A percentile compares a stretch with the other conserved stretches of the same genome.
These are phyloP conservation scores for Acrobasis consociella DNA, from an alignment of 2,888 invertebrate species.

Conservation along the genomic window DNA sequence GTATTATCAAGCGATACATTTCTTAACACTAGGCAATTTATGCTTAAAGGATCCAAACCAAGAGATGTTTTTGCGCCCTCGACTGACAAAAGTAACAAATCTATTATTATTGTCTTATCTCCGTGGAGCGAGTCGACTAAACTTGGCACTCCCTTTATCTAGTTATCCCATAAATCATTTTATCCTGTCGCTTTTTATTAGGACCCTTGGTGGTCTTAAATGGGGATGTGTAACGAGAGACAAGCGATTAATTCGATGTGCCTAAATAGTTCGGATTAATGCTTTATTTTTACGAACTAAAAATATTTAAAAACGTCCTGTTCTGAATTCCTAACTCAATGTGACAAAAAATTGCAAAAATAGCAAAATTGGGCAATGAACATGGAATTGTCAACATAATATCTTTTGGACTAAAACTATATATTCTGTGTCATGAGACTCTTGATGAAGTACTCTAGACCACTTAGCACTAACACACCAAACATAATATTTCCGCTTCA, in stretches of 20 bases:
- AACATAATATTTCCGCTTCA: too few species aligned
- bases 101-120: constrained; percentile 70
- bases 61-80: constrained; percentile 33
- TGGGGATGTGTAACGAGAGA: constrained; percentile 37
- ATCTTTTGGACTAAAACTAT: too few species aligned
- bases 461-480: too few species aligned
- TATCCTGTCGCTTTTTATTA: constrained; percentile 73
- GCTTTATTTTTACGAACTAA: too few species aligned
- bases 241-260: neutral
- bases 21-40: neutral
- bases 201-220: constrained; percentile 50
- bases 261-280: too few species aligned
- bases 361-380: too few species aligned
- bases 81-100: constrained; percentile 61
- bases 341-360: too few species aligned
- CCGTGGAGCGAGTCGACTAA: constrained; percentile 47
- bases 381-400: too few species aligned
- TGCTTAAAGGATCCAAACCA: neutral
- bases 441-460: too few species aligned
- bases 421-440: too few species aligned
- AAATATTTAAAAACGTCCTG: too few species aligned
- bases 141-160: constrained; percentile 70
- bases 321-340: too few species aligned
- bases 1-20: neutral
- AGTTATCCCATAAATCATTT: constrained; percentile 75